Evolutionary conservation across 1,140 invertebrate species (phyloP), one percentile per base, ranked within the genome.

Genomic region (Caenorhabditis brenneri): DNA sequence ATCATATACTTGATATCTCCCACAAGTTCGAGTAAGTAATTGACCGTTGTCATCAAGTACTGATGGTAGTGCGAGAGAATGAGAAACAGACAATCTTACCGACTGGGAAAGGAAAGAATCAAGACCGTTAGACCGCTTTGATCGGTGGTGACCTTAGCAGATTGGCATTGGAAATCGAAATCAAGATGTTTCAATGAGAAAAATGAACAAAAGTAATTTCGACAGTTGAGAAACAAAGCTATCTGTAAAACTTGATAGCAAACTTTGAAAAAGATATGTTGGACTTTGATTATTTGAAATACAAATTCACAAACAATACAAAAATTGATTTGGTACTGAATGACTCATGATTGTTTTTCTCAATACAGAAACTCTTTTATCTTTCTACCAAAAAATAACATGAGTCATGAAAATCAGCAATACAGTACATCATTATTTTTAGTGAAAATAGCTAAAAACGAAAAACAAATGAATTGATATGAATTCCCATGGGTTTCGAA

Each of bases 1-100:
- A 74, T 74, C 65, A 74, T 42, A 74, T n/a, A 74, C 65, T 74
- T 74, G 65, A 74, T 74, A 74, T 74, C 65, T 74, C 65, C 36
- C 65, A 65, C 36, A 74, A 74, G 36, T 74, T 74, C 33, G 65
- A 46, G 36, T 74, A 74, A 74, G 65, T 74, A 74, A 74, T 74
- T 74, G 36, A 74, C 65, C 33, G 65, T 74, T 74, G 65, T 74
- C 65, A 42, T 74, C 65, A 74, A 74, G 65, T 74, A 74, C 65
- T 39, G 65, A 42, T 74, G 36, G 29, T 27, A 36, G 27, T 27
- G 27, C 22, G 58, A 65, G 58, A 65, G 16, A n/a, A 33, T 36
- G 36, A 39, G 65, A 65, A 65, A 36, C 15, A 65, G 31, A 36
- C 33, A 15, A 74, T 74, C 33, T 42, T 24, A 74, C 29, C 9